A percentile compares a stretch with the other conserved stretches of the same genome.
Conservation (phyloP, 2,113 vertebrate genomes). For the Ardeotis arabs region DNA sequence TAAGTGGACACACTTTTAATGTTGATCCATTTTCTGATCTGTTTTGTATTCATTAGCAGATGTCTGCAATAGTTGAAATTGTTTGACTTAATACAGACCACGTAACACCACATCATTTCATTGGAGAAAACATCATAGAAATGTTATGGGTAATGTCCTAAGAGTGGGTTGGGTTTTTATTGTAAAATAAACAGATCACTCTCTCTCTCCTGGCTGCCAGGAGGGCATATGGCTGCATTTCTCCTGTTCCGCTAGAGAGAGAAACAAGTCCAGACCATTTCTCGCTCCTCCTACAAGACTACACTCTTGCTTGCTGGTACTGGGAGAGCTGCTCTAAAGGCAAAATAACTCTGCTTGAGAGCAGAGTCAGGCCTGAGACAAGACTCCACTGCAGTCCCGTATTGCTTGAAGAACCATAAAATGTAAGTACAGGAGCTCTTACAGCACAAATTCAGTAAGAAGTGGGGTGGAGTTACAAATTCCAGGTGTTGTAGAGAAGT, state of each 20-base stretch:
- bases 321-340: not conserved
- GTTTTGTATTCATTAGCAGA: not conserved
- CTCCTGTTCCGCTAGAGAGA: not conserved
- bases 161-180: not conserved
- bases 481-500: not conserved
- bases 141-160: not conserved
- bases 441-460: not conserved
- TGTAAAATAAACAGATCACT: not conserved
- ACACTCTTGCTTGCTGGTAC: not conserved
- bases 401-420: not conserved
- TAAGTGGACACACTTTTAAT: not conserved
- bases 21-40: not conserved
- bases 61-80: not conserved
- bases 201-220: not conserved
- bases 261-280: not conserved
- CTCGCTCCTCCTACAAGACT: not conserved
- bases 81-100: no score
- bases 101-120: not conserved
- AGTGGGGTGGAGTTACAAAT: not conserved
- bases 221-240: not conserved
- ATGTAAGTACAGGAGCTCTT: not conserved
- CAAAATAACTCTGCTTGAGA: not conserved
- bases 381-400: rapidly evolving
- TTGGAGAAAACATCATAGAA: not conserved
- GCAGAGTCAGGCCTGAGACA: not conserved